Conservation (phyloP, 1,140 invertebrate species). For the Lepidotrigona ventralis region DNA sequence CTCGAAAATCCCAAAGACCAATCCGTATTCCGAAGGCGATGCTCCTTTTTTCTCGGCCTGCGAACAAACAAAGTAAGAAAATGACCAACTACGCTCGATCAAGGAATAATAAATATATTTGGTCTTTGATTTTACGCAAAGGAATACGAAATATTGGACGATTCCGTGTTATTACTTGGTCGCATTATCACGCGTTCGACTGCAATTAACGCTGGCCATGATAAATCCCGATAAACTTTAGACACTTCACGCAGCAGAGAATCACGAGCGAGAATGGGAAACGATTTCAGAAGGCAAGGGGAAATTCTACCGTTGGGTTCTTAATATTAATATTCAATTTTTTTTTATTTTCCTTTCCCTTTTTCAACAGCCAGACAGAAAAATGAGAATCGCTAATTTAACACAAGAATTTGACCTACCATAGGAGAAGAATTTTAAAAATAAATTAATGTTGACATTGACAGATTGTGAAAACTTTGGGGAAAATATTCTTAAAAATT, state of each 20-base stretch:
- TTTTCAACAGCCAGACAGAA: too few relatives aligned
- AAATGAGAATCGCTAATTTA: too few relatives aligned
- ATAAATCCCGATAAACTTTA: conserved; percentile 69
- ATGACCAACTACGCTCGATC: background rate
- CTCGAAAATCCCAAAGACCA: conserved; percentile 96
- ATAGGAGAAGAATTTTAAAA: too few relatives aligned
- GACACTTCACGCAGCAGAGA: conserved; percentile 36
- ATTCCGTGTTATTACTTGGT: conserved; percentile 18
- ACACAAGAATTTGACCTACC: too few relatives aligned
- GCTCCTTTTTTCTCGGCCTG: conserved; percentile 94
- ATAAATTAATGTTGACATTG: too few relatives aligned
- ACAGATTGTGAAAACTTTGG: too few relatives aligned
- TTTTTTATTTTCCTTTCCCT: too few relatives aligned
- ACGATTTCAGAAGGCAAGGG: background rate
- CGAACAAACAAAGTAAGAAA: conserved; percentile 49
- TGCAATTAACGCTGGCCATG: conserved; percentile 58
- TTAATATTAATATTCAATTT: background rate
- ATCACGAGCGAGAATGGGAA: conserved; percentile 25
- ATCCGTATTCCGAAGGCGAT: conserved; percentile 91
- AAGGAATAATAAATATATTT: background rate
- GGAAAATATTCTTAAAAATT: too few relatives aligned
- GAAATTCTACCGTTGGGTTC: background rate
- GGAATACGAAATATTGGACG: background rate
- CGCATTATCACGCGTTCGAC: conserved; percentile 43
- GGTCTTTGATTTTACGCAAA: background rate